Evolutionary conservation across 2,888 invertebrate species (phyloP), one percentile per base, ranked within the genome.

Genomic region (Halictus ligatus): DNA sequence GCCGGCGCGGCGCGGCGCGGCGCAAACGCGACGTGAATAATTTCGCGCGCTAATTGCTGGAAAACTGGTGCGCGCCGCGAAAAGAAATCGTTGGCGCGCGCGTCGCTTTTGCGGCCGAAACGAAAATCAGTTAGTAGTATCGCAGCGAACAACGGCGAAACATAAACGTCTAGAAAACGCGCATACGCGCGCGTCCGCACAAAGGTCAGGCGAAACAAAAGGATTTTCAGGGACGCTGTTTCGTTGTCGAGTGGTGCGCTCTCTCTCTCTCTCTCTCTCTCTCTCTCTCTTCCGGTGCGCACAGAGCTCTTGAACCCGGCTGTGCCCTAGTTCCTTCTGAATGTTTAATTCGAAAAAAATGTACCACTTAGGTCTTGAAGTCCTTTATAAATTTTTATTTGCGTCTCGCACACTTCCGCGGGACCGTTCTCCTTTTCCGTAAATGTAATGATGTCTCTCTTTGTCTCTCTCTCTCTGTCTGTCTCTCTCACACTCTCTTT

Each of bases 301-400:
- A 84, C 71, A 69, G 75, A 75, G 78, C 86, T 86, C 86, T 88
- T 84, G 88, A 89, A 88, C 84, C 84, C 78, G 76, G 82, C 81
- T 84, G 88, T 84, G 88, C 46, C 84, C 90, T 58, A 90, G 81
- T 89, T 89, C 69, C 82, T 43, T 50, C 43, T 88, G 84, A 88
- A 88, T 89, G 83, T 86, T 89, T 89, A 84, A 90, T 84, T 84
- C 74, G 71, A 82, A 82, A 80, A 88, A 84, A 84, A 89, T 81
- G 73, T 72, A 76, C 74, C 78, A 67, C 84, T 86, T 82, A 73
- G 50, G 43, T 50, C 35, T 54, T 64, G 71, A 3, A 77, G 73
- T 75, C 71, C 67, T 85, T 80, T 79, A 15, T 78, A 74, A 78
- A 84, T 88, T 80, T 72, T 73, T 74, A 78, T 85, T 83, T 77